A percentile compares a stretch with the other conserved stretches of the same genome.
phyloP scores from a whole-genome alignment of 1,140 invertebrate genomes.

The Tribolium castaneum region DNA sequence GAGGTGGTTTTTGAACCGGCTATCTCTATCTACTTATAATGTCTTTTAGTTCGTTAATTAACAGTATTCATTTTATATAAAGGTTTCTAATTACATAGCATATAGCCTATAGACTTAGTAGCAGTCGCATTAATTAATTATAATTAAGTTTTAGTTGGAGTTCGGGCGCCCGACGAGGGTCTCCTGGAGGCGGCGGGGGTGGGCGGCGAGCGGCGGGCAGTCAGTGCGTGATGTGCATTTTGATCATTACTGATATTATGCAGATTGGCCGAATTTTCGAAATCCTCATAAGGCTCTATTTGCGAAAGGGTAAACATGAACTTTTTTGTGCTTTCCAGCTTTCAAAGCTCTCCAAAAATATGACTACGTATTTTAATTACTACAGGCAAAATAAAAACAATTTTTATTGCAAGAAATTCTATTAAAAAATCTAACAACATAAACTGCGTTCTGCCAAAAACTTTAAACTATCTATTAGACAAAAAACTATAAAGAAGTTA shows the following conservation, averaged over 20 bases:
- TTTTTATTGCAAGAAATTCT: too few species aligned
- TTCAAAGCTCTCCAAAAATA: too few species aligned
- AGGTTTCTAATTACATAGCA: slow-evolving; percentile 71
- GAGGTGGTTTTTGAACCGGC: too few species aligned
- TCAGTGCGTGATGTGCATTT: slow-evolving; percentile 39
- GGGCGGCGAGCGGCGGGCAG: slow-evolving; percentile 20
- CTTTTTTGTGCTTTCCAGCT: too few species aligned
- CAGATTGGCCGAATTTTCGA: slow-evolving; percentile 39
- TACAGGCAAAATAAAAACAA: too few species aligned
- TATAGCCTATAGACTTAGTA: slow-evolving; percentile 66
- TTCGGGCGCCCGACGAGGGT: slow-evolving; percentile 62
- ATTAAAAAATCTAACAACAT: too few species aligned
- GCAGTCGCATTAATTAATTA: slow-evolving; percentile 79
- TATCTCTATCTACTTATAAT: too few species aligned
- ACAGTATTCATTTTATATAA: slow-evolving; percentile 72
- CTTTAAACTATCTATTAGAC: too few species aligned
- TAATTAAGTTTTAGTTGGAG: slow-evolving; percentile 83
- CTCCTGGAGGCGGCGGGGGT: slow-evolving; percentile 1
- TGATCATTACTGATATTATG: slow-evolving; percentile 48
- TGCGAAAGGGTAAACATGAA: too few species aligned
- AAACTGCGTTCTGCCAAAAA: too few species aligned
- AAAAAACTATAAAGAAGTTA: too few species aligned
- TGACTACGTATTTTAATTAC: too few species aligned
- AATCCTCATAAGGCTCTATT: background rate
- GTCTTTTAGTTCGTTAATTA: slow-evolving; percentile 71